Percentiles rank a stretch among this genome's conserved stretches.
Conservation (phyloP, 1,140 invertebrate genomes). For the Zaprionus ghesquierei region DNA sequence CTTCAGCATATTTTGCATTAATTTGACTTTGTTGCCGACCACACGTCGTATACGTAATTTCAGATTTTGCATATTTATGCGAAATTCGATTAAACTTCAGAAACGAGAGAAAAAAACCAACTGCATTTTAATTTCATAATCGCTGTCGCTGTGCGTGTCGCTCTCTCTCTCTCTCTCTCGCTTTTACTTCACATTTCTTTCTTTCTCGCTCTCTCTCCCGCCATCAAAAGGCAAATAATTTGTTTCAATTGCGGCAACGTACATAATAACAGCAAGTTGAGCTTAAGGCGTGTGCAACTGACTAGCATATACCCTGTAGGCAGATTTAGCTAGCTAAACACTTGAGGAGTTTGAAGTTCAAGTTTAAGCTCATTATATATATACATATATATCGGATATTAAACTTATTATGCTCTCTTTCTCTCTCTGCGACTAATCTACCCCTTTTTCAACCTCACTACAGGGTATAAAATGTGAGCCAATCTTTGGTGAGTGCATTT, state of each 20-base stretch:
- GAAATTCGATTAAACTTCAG: slow-evolving; percentile 39
- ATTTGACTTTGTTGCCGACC: slow-evolving; percentile 5
- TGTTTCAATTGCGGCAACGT: slow-evolving; percentile 65
- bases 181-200: not conserved
- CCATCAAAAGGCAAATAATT: slow-evolving; percentile 69
- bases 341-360: not conserved
- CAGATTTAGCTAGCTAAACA: not conserved
- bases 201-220: not conserved
- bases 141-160: slow-evolving; percentile 34
- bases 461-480: slow-evolving; percentile 23
- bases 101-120: slow-evolving; percentile 4
- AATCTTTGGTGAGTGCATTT: slow-evolving; percentile 49
- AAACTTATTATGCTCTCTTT: not conserved
- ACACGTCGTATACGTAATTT: slow-evolving; percentile 37
- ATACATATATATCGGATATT: too few species aligned
- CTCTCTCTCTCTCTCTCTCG: slow-evolving; percentile 12
- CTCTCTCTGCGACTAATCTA: not conserved
- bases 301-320: not conserved
- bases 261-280: slow-evolving; percentile 35
- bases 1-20: not conserved
- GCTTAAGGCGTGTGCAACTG: not conserved
- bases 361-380: not conserved
- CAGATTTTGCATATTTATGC: slow-evolving; percentile 9
- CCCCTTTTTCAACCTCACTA: not conserved
- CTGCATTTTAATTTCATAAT: slow-evolving; percentile 46